These are phyloP conservation scores for Bambusicola thoracicus DNA, from an alignment of 2,113 vertebrate species.

Conservation along the genomic window DNA sequence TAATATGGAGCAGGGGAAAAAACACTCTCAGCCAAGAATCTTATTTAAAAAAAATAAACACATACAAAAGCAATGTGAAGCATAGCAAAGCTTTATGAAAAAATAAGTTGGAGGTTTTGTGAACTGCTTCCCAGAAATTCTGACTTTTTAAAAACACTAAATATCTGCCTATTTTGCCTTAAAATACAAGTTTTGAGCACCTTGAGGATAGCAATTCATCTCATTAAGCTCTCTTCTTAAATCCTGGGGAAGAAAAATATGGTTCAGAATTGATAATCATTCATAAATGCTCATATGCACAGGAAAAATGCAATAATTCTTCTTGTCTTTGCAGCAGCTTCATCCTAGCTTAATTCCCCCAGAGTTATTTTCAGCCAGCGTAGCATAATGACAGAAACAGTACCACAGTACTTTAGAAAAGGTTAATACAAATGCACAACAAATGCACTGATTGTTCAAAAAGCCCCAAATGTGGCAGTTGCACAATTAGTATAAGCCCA, in stretches of 20 bases:
- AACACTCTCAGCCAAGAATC: neutral
- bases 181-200: neutral
- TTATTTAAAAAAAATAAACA: neutral
- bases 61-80: neutral
- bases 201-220: neutral
- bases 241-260: neutral
- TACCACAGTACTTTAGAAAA: neutral
- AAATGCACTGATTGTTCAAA: neutral
- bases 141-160: neutral
- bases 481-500: neutral
- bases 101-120: neutral
- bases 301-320: neutral
- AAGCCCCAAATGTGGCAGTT: neutral
- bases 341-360: neutral
- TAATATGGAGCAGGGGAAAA: neutral
- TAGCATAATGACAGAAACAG: neutral
- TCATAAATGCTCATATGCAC: neutral
- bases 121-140: neutral
- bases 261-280: neutral
- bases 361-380: neutral
- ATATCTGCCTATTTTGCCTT: neutral
- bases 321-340: neutral
- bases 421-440: neutral
- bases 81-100: neutral
- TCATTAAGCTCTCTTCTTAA: conserved; percentile 4